A percentile compares a stretch with the other conserved stretches of the same genome.
phyloP scores from a whole-genome alignment of 92 coral and sea anemone genomes.

The Micromussa lordhowensis region DNA sequence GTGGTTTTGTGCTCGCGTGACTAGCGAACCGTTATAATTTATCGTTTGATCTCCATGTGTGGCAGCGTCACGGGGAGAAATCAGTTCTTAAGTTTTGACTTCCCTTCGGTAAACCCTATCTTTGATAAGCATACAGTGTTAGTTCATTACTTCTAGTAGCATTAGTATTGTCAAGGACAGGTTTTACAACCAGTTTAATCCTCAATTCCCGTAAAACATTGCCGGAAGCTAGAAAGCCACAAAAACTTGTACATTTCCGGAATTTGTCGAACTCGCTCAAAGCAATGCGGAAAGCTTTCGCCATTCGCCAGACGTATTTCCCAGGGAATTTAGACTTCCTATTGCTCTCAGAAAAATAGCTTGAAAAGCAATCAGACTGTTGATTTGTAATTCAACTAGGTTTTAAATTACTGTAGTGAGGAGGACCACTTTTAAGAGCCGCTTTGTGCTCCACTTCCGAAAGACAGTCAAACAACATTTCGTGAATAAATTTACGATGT shows the following conservation, averaged over 20 bases:
- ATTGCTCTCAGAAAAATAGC: neutral
- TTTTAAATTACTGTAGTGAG: neutral
- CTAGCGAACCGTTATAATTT: neutral
- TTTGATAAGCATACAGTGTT: neutral
- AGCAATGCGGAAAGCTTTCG: conserved; percentile 25
- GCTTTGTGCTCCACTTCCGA: neutral
- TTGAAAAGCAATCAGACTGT: conserved; percentile 1
- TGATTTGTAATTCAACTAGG: neutral
- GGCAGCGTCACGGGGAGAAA: neutral
- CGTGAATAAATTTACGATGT: conserved; percentile 11
- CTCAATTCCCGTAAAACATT: neutral
- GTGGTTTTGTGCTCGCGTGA: conserved; percentile 44
- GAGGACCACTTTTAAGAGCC: neutral
- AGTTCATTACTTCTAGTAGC: neutral
- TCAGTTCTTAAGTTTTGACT: neutral
- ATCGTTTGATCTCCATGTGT: conserved; percentile 28
- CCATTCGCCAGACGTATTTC: neutral
- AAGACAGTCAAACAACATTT: neutral
- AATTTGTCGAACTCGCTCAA: conserved; percentile 19
- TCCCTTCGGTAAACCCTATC: neutral
- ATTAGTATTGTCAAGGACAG: neutral
- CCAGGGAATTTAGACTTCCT: neutral
- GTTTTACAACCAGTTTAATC: neutral
- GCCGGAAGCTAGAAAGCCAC: conserved; percentile 23
- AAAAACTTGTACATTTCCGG: conserved; percentile 27